These are phyloP conservation scores for Epinephelus awoara DNA, from an alignment of 2,797 vertebrate genomes.

Conservation along the genomic window DNA sequence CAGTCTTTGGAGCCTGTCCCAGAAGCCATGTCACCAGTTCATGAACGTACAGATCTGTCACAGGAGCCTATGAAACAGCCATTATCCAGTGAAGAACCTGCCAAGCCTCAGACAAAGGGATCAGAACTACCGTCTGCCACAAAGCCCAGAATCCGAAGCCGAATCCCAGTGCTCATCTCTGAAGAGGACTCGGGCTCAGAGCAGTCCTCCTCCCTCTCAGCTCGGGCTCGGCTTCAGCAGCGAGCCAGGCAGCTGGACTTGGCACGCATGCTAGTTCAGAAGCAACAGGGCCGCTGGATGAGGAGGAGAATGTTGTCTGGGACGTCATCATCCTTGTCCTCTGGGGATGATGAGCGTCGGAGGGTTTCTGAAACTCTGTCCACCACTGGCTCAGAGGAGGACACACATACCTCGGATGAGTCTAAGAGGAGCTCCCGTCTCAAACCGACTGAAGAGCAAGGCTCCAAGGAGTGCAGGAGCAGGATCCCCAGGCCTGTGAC, in stretches of 20 bases:
- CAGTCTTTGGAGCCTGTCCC: slow-evolving; percentile 56
- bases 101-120: slow-evolving; percentile 32
- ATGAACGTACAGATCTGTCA: slow-evolving; percentile 34
- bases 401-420: slow-evolving; percentile 90
- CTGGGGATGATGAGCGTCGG: slow-evolving; percentile 88
- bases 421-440: slow-evolving; percentile 79
- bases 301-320: slow-evolving; percentile 89
- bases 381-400: slow-evolving; percentile 93
- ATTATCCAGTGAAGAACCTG: slow-evolving; percentile 56
- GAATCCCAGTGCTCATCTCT: slow-evolving; percentile 93
- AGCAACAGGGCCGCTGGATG: slow-evolving; percentile 90
- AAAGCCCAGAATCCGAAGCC: slow-evolving; percentile 86
- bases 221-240: slow-evolving; percentile 88
- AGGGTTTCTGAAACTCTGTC: slow-evolving; percentile 91
- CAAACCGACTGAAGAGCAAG: slow-evolving; percentile 70
- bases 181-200: slow-evolving; percentile 94
- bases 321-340: slow-evolving; percentile 92
- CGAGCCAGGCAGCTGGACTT: slow-evolving; percentile 89
- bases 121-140: slow-evolving; percentile 10
- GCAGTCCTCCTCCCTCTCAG: slow-evolving; percentile 87
- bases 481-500: slow-evolving; percentile 88
- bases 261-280: slow-evolving; percentile 91
- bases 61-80: slow-evolving; percentile 40
- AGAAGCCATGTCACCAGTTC: slow-evolving; percentile 51
- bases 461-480: slow-evolving; percentile 83